These are phyloP conservation scores for Pseudochirops cupreus DNA, from an alignment of 2,797 vertebrate genomes.

Conservation along the genomic window DNA sequence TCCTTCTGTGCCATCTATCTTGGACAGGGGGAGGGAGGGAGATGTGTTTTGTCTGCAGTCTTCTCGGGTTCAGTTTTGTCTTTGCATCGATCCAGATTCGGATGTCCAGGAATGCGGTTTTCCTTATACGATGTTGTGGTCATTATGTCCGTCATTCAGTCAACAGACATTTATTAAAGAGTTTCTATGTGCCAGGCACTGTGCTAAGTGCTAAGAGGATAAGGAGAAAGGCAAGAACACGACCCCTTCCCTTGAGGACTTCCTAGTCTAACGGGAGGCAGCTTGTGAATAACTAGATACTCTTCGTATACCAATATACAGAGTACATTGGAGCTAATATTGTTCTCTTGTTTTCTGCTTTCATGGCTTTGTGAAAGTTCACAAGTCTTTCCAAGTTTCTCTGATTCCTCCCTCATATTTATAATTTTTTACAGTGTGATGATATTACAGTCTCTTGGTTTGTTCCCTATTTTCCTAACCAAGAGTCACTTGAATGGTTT, in stretches of 20 bases:
- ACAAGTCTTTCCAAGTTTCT: not conserved
- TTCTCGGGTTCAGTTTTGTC: not conserved
- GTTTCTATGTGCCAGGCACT: not conserved
- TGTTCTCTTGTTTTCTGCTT: not conserved
- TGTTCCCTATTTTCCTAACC: not conserved
- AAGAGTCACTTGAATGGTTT: not conserved
- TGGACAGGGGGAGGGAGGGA: not conserved
- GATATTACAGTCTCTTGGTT: not conserved
- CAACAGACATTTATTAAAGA: not conserved
- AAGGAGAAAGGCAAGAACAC: not conserved
- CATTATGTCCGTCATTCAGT: not conserved
- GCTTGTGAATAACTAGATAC: not conserved
- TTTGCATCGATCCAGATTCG: not conserved
- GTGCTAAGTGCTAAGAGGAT: not conserved
- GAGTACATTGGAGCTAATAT: not conserved
- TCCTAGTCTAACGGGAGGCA: not conserved
- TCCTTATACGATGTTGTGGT: not conserved
- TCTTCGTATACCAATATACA: not conserved
- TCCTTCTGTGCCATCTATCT: not conserved
- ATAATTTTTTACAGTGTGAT: not conserved
- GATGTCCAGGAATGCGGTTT: not conserved
- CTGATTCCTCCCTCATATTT: not conserved
- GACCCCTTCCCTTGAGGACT: not conserved
- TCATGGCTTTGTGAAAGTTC: not conserved
- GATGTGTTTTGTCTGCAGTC: not conserved